Percentiles rank a stretch among this genome's conserved stretches.
Evolutionary conservation across 2,888 invertebrate species (phyloP).

Genomic region (Ptychoptera contaminata): DNA sequence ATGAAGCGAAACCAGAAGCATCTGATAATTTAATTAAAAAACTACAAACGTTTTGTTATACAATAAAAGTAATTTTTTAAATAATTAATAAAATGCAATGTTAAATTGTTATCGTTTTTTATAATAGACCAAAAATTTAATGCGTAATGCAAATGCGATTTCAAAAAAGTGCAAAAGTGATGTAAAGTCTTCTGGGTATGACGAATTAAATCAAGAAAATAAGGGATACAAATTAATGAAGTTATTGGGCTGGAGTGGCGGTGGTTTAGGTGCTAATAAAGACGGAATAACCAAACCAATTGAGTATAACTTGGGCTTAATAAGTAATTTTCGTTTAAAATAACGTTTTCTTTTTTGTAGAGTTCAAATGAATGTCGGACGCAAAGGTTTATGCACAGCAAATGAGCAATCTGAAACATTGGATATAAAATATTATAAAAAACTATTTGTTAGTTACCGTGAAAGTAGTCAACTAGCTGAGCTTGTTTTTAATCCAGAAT

Average conservation of each 20-base stretch:
- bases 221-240: constrained; percentile 41
- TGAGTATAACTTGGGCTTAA: constrained; percentile 14
- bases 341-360: constrained; percentile 12
- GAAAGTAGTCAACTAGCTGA: constrained; percentile 37
- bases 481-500: constrained; percentile 41
- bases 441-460: constrained; percentile 27
- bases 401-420: constrained; percentile 14
- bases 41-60: no score
- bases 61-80: no score
- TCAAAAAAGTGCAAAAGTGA: no score
- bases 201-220: constrained; percentile 22
- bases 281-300: constrained; percentile 50
- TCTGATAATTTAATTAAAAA: no score
- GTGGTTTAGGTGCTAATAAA: constrained; percentile 45
- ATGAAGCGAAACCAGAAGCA: no score
- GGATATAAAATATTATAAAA: constrained; percentile 19
- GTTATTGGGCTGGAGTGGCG: constrained; percentile 59
- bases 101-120: no score
- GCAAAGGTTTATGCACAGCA: constrained; percentile 21
- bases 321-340: neutral
- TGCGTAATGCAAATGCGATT: no score
- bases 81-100: no score
- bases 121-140: no score
- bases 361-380: constrained; percentile 24
- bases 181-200: constrained; percentile 10